phyloP scores from a whole-genome alignment of 2,113 vertebrate species.

The Gallinago jamesoni region DNA sequence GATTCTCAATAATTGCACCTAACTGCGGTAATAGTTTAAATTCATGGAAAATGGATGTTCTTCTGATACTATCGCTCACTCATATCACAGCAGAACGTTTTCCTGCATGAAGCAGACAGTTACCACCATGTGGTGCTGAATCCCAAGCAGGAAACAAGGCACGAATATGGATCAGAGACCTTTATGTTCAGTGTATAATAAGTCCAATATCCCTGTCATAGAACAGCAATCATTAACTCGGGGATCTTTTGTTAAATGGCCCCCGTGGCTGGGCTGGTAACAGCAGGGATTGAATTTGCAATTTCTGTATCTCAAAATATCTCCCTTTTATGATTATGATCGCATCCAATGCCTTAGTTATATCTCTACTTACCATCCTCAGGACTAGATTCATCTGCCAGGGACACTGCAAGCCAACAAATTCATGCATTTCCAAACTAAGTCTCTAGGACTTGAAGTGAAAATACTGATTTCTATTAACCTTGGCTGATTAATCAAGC shows the following conservation, averaged over 20 bases:
- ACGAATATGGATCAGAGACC: constrained; percentile 59
- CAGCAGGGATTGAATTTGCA: constrained; percentile 53
- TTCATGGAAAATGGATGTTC: constrained; percentile 59
- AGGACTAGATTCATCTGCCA: constrained; percentile 33
- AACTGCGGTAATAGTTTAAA: constrained; percentile 32
- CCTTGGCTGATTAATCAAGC: constrained; percentile 23
- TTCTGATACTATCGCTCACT: constrained; percentile 47
- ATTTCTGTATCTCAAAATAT: constrained; percentile 36
- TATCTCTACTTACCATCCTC: not conserved
- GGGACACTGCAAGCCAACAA: not conserved
- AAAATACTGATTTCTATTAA: constrained; percentile 32
- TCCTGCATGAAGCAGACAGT: constrained; percentile 51
- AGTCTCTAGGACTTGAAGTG: not conserved
- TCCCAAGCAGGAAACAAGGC: constrained; percentile 55
- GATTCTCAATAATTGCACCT: constrained; percentile 62
- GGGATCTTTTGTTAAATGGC: constrained; percentile 53
- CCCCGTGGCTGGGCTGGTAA: constrained; percentile 43
- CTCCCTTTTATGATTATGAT: constrained; percentile 12
- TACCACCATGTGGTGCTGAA: constrained; percentile 48
- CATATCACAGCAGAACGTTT: constrained; percentile 17
- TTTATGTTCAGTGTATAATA: constrained; percentile 54
- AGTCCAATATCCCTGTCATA: constrained; percentile 48
- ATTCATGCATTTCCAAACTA: constrained; percentile 2
- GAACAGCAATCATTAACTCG: constrained; percentile 51
- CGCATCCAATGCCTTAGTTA: not conserved